Conservation (phyloP, 2,888 invertebrate genomes). For the Timandra comae region DNA sequence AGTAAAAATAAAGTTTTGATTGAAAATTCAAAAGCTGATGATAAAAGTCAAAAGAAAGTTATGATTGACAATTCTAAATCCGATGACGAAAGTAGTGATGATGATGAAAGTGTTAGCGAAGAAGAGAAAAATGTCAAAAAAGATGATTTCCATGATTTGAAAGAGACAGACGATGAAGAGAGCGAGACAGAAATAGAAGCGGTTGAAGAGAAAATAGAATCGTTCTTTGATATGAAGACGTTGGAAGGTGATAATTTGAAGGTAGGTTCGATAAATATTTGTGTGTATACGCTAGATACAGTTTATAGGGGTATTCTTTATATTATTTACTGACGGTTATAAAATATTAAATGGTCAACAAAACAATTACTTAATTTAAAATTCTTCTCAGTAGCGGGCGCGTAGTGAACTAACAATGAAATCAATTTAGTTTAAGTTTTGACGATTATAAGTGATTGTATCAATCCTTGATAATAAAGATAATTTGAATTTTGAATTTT, state of each 20-base stretch:
- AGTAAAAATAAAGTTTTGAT: not conserved
- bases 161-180: constrained; percentile 56
- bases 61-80: constrained; percentile 1
- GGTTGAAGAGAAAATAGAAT: constrained; percentile 36
- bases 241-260: constrained; percentile 55
- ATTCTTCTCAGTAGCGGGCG: too few species aligned
- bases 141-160: constrained; percentile 64
- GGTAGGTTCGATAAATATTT: constrained; percentile 44
- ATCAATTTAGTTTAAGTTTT: too few species aligned
- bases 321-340: too few species aligned
- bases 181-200: constrained; percentile 47
- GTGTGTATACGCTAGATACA: too few species aligned
- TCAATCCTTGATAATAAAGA: too few species aligned
- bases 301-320: too few species aligned
- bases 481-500: too few species aligned
- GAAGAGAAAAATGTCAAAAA: constrained; percentile 6
- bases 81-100: constrained; percentile 5
- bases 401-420: too few species aligned
- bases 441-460: too few species aligned
- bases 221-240: constrained; percentile 50
- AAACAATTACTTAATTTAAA: too few species aligned
- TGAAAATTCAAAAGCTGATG: not conserved
- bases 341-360: too few species aligned
- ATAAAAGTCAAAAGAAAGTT: constrained; percentile 15
- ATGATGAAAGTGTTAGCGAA: constrained; percentile 18